These are phyloP conservation scores for Lutjanus campechanus DNA, from an alignment of 2,797 vertebrate species.

Conservation along the genomic window DNA sequence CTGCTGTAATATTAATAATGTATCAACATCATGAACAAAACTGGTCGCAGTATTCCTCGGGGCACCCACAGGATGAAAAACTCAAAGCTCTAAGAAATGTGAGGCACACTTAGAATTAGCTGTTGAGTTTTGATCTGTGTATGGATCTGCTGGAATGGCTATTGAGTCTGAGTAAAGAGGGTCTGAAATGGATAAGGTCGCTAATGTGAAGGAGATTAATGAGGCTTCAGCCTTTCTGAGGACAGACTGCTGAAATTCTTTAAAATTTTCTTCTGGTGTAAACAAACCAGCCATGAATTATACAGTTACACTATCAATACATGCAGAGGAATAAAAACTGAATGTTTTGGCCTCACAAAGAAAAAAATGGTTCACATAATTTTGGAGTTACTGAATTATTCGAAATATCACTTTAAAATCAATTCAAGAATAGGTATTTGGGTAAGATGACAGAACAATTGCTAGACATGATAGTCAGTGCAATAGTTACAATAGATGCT, in stretches of 20 bases:
- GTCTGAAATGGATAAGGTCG: conserved; percentile 22
- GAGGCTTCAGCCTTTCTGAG: conserved; percentile 44
- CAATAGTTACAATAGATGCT: too few species aligned
- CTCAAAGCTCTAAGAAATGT: conserved; percentile 19
- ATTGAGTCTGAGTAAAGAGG: conserved; percentile 23
- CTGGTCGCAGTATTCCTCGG: conserved; percentile 8
- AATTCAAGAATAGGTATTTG: not conserved
- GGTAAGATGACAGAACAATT: not conserved
- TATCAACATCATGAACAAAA: conserved; percentile 60
- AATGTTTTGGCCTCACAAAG: not conserved
- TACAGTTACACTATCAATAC: not conserved
- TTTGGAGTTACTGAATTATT: not conserved
- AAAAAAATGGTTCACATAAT: not conserved
- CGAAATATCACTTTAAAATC: too few species aligned
- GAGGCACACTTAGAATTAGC: conserved; percentile 35
- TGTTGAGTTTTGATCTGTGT: conserved; percentile 45
- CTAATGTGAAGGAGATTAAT: conserved; percentile 56
- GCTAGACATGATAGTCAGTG: too few species aligned
- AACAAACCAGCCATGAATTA: not conserved
- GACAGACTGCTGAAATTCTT: not conserved
- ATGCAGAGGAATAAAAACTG: not conserved
- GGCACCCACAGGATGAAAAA: conserved; percentile 10
- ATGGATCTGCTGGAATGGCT: conserved; percentile 48
- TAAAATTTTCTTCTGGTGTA: not conserved
- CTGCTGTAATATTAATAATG: conserved; percentile 68